Evolutionary conservation across 2,888 invertebrate genomes (phyloP).

Genomic region (Cynaeus angustus): DNA sequence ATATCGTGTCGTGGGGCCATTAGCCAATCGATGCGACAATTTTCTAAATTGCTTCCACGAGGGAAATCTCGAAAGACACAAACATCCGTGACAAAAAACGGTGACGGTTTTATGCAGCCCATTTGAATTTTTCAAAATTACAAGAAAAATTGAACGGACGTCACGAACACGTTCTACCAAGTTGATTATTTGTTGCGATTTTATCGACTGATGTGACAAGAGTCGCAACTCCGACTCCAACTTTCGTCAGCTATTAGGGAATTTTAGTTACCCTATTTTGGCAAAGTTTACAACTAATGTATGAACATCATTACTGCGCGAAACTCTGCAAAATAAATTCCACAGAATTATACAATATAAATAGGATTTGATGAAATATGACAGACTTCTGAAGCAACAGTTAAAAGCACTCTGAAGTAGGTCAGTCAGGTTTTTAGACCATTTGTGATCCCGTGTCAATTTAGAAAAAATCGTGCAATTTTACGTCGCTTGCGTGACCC

Average conservation of each 20-base stretch:
- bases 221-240: constrained; percentile 13
- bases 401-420: constrained; percentile 8
- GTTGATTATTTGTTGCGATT: constrained; percentile 9
- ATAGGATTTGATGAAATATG: constrained; percentile 21
- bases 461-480: constrained; percentile 34
- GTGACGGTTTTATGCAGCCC: too few species aligned
- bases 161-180: neutral
- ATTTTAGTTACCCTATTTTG: constrained; percentile 32
- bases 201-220: constrained; percentile 22
- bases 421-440: neutral
- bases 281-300: constrained; percentile 26
- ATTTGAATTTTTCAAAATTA: neutral
- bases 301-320: constrained; percentile 32
- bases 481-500: constrained; percentile 38
- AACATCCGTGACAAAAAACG: too few species aligned
- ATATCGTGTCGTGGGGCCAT: constrained; percentile 8
- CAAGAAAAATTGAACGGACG: neutral
- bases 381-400: constrained; percentile 18
- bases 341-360: constrained; percentile 7
- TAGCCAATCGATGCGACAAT: constrained; percentile 8
- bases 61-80: neutral
- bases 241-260: constrained; percentile 26
- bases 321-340: constrained; percentile 26
- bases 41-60: neutral
- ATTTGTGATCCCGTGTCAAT: neutral